Base-by-base conservation (phyloP, 2,113 vertebrate genomes). In the Brienomyrus longianalis region DNA sequence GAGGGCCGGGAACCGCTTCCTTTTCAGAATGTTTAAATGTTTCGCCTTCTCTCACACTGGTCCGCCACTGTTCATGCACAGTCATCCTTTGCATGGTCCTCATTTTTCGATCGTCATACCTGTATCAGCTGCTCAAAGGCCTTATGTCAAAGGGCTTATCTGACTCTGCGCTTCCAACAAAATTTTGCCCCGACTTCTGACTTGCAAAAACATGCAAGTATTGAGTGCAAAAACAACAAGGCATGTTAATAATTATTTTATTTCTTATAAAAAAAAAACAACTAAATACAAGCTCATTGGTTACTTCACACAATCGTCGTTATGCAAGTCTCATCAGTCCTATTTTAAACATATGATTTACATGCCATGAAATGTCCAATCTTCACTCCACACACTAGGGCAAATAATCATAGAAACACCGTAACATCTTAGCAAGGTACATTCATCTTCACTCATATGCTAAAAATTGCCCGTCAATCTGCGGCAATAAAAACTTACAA, bases 211-310 rank as follows among this genome's bases (percentile, higher is more conserved):
- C 31, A 54, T 39, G n/a, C 27, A 86, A 17, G 15, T 39, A 47
- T 48, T n/a, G 51, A 52, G 70, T 10, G 74, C 74, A 43, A 43
- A 80, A 80, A 80, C 70, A 77, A 77, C 27, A 70, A 70, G n/a
- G 86, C 86, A n/a, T 90, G 86, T 89, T 91, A 83, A 86, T 84
- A 89, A 70, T 70, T 91, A 91, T 92, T 92, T 15, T 90, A 87
- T 85, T 83, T 90, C 87, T 80, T 45, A 88, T 45, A 88, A 88
- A 89, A 89, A 92, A 91, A 91, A 48, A 90, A 39, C 1, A 39
- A 92, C 89, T 90, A 87, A 93, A 91, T 89, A 93, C 92, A 93
- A 92, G 89, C 84, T 92, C 90, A 91, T 92, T 92, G 89, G 89
- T 93, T 91, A 90, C 83, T 90, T 90, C 62, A 90, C 84, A 93